Conservation (phyloP, 2,113 vertebrate genomes). For the Lutjanus erythropterus region DNA sequence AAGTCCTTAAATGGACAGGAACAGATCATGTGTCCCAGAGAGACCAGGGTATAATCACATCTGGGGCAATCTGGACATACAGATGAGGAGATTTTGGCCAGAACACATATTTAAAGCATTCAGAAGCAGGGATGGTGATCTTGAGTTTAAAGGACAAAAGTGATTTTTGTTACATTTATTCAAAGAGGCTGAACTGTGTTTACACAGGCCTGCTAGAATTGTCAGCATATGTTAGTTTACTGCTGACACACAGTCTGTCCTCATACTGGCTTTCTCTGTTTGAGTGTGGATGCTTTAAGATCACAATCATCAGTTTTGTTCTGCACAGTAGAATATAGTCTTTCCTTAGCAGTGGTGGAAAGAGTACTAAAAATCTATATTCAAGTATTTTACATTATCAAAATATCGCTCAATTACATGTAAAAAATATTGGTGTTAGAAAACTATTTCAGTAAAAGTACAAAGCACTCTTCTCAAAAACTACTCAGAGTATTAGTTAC, state of each 20-base stretch:
- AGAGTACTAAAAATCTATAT: too few species aligned
- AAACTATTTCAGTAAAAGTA: too few species aligned
- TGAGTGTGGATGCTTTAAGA: not conserved
- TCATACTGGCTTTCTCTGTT: not conserved
- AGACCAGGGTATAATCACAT: too few species aligned
- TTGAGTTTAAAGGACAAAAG: not conserved
- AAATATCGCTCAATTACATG: too few species aligned
- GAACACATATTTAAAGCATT: not conserved
- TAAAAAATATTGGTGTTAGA: too few species aligned
- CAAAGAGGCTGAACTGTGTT: not conserved
- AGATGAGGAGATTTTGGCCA: too few species aligned
- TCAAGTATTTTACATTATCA: too few species aligned
- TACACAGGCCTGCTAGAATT: not conserved
- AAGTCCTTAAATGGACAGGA: too few species aligned
- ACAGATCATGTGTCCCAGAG: too few species aligned
- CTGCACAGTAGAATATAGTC: not conserved
- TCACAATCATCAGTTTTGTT: not conserved
- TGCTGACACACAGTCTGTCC: not conserved
- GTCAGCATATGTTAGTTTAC: not conserved
- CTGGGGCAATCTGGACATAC: too few species aligned
- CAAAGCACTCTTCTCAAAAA: too few species aligned
- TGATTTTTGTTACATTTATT: not conserved
- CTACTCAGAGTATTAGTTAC: too few species aligned
- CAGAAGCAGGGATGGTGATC: not conserved
- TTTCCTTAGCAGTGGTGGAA: slow-evolving; percentile 5